Conservation (phyloP, 2,888 invertebrate genomes). For the Polia nebulosa region DNA sequence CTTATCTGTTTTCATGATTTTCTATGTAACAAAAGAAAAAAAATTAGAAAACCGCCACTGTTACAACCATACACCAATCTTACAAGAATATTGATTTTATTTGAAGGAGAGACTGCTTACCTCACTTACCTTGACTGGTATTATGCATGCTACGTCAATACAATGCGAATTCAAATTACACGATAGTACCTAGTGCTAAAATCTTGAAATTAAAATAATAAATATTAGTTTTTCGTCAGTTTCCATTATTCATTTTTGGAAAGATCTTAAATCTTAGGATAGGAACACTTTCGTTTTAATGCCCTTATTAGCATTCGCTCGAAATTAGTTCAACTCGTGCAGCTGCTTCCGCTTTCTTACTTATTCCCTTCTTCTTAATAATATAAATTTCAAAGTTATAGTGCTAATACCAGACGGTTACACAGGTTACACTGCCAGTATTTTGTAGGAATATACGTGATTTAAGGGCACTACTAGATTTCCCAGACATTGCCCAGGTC, state of each 20-base stretch:
- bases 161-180: conserved; percentile 9
- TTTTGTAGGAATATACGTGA: neutral
- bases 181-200: neutral
- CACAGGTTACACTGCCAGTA: neutral
- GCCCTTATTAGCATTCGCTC: conserved; percentile 17
- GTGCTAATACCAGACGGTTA: neutral
- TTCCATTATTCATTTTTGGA: conserved; percentile 10
- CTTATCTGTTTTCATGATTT: neutral
- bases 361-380: conserved; percentile 1
- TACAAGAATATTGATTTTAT: conserved; percentile 46
- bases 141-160: conserved; percentile 24
- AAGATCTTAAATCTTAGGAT: conserved; percentile 22
- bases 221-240: neutral
- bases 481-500: too few relatives aligned
- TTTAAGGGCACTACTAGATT: neutral
- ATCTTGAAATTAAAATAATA: neutral
- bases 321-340: conserved; percentile 13
- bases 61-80: conserved; percentile 3
- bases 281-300: conserved; percentile 14
- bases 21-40: neutral
- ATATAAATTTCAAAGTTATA: conserved; percentile 19
- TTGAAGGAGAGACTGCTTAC: conserved; percentile 28
- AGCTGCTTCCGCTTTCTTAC: conserved; percentile 22
- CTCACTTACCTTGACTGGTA: conserved; percentile 28
- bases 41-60: neutral